Conservation (phyloP, 2,888 invertebrate genomes). For the Autographa pulchrina region DNA sequence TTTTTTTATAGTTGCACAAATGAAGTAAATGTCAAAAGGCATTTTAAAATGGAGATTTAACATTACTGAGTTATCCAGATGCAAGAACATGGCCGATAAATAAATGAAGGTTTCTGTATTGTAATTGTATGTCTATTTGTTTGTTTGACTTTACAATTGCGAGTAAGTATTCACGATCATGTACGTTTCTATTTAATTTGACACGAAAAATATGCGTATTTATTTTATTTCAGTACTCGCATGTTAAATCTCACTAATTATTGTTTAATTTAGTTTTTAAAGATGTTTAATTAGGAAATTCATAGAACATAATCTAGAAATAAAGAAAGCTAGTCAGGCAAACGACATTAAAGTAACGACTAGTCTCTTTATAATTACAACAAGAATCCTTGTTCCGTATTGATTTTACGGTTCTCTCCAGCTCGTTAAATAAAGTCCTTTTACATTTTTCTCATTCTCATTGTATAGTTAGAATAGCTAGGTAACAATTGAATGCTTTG, state of each 20-base stretch:
- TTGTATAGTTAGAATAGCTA: neutral
- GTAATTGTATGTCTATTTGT: neutral
- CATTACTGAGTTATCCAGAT: no score
- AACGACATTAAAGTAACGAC: neutral
- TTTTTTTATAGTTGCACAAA: neutral
- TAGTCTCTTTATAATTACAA: constrained; percentile 1
- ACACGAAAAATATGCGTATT: neutral
- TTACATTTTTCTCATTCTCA: neutral
- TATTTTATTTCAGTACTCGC: neutral
- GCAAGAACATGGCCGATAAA: no score
- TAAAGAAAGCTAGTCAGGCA: neutral
- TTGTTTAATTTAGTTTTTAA: neutral
- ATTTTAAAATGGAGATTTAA: no score
- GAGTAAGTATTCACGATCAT: neutral
- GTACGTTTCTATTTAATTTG: neutral
- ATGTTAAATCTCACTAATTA: neutral
- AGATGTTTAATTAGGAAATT: neutral
- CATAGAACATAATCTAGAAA: neutral
- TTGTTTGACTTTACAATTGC: neutral
- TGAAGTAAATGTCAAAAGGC: no score
- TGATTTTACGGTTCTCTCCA: neutral
- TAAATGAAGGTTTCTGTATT: no score
- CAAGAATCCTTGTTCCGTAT: neutral
- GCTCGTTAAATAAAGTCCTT: neutral
- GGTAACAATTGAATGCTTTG: neutral